Percentiles rank a stretch among this genome's conserved stretches.
phyloP scores from a whole-genome alignment of 1,140 invertebrate genomes.

The Batillaria attramentaria region DNA sequence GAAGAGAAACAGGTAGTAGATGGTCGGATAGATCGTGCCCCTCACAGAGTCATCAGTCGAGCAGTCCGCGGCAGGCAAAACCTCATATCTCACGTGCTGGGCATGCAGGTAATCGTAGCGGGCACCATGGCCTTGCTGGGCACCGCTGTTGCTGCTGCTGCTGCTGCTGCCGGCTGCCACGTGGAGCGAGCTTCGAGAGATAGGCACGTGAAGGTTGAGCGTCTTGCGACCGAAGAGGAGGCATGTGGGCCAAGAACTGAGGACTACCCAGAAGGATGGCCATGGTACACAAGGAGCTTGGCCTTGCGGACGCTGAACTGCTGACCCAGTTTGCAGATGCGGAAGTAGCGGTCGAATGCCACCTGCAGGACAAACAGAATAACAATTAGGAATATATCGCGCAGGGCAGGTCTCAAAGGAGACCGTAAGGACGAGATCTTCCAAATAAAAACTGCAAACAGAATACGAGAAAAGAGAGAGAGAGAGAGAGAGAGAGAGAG shows the following conservation, averaged over 20 bases:
- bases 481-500: too few species aligned
- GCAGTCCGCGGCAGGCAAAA: slow-evolving; percentile 58
- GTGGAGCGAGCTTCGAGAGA: slow-evolving; percentile 25
- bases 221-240: slow-evolving; percentile 62
- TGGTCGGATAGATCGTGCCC: slow-evolving; percentile 57
- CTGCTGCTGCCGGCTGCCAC: background rate
- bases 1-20: slow-evolving; percentile 65
- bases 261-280: slow-evolving; percentile 58
- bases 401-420: too few species aligned
- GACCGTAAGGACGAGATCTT: too few species aligned
- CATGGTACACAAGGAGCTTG: slow-evolving; percentile 55
- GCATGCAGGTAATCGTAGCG: background rate
- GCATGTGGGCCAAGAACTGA: slow-evolving; percentile 61
- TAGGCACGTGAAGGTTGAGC: slow-evolving; percentile 30
- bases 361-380: slow-evolving; percentile 52
- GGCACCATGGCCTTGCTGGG: background rate
- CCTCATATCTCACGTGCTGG: background rate
- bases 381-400: too few species aligned
- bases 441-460: too few species aligned
- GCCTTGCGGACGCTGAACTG: slow-evolving; percentile 57
- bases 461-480: too few species aligned
- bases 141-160: background rate
- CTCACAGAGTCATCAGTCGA: slow-evolving; percentile 63
- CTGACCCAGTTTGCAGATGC: slow-evolving; percentile 63
- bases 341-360: slow-evolving; percentile 63